phyloP scores from a whole-genome alignment of 2,888 invertebrate species.

The Microctonus aethiopoides region DNA sequence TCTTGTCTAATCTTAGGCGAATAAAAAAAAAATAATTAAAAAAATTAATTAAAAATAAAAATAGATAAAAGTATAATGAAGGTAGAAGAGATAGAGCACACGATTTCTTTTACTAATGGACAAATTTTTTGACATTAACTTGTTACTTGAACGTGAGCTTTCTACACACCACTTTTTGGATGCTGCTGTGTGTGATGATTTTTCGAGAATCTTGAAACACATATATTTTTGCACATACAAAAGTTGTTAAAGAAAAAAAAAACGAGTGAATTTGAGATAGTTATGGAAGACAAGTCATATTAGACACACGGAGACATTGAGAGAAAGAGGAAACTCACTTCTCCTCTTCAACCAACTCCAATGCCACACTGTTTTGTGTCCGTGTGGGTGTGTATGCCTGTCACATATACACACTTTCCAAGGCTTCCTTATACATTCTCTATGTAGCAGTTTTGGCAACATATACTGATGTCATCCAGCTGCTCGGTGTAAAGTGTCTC shows the following conservation, averaged over 20 bases:
- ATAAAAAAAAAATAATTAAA: not conserved
- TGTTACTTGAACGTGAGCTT: not conserved
- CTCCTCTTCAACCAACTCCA: not conserved
- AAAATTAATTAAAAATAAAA: no score
- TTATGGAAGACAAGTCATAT: not conserved
- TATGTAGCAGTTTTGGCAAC: slow-evolving; percentile 17
- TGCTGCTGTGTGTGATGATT: no score
- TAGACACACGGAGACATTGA: not conserved
- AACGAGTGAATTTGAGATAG: not conserved
- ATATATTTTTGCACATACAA: no score
- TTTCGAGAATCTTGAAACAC: not conserved
- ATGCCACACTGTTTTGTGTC: no score
- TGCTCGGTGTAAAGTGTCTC: slow-evolving; percentile 3
- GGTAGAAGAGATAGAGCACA: no score
- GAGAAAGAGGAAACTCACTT: not conserved
- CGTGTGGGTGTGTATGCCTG: not conserved
- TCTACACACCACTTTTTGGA: not conserved
- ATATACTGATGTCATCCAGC: slow-evolving; percentile 2
- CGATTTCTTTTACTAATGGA: not conserved
- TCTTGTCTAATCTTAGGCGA: not conserved
- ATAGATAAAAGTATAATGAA: no score
- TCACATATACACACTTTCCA: not conserved
- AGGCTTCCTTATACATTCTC: slow-evolving; percentile 8
- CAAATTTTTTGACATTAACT: not conserved
- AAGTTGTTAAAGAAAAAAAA: not conserved